Conservation (phyloP, 2,113 vertebrate genomes). For the Cyanoramphus novaezelandiae region DNA sequence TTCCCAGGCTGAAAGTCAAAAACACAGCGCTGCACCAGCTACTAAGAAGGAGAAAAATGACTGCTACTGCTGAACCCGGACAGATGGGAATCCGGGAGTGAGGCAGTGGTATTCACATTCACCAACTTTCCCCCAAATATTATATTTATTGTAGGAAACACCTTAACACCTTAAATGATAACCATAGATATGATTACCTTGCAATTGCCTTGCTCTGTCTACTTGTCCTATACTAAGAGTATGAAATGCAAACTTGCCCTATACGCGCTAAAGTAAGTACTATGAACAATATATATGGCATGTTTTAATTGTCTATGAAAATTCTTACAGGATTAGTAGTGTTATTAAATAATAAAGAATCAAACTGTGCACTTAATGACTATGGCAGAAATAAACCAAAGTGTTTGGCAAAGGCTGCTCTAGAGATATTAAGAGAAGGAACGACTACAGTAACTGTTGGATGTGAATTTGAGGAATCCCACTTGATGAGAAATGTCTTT, state of each 20-base stretch:
- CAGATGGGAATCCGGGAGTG: not conserved
- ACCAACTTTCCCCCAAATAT: not conserved
- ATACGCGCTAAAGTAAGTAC: not conserved
- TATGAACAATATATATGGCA: not conserved
- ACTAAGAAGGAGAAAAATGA: too few species aligned
- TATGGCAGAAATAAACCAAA: not conserved
- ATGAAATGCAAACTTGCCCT: not conserved
- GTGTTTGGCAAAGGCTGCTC: not conserved
- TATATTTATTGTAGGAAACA: not conserved
- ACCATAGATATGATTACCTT: not conserved
- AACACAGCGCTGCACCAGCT: too few species aligned
- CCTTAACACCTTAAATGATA: not conserved
- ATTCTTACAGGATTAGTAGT: not conserved
- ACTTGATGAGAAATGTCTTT: constrained; percentile 31
- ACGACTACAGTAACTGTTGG: not conserved
- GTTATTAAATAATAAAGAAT: not conserved
- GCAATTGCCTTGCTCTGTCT: not conserved
- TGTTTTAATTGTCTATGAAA: not conserved
- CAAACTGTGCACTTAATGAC: not conserved
- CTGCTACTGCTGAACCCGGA: too few species aligned
- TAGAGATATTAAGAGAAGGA: not conserved
- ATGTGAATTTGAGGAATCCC: not conserved
- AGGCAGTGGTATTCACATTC: not conserved
- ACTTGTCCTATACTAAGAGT: not conserved
- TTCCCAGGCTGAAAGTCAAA: too few species aligned